phyloP scores from a whole-genome alignment of 1,140 invertebrate genomes.

The Sycophila sp. region DNA sequence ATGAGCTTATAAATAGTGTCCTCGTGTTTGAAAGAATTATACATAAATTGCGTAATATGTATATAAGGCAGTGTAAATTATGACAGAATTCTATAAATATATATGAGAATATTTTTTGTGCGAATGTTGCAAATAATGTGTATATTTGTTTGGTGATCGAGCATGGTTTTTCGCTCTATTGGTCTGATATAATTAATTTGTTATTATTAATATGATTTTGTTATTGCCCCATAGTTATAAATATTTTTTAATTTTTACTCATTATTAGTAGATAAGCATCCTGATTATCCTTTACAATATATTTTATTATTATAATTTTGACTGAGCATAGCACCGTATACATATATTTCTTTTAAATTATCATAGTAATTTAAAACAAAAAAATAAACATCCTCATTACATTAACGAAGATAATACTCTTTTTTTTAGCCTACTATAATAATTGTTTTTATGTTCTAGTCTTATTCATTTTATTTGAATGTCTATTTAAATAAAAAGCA shows the following conservation, averaged over 20 bases:
- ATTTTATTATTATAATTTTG: slow-evolving; percentile 14
- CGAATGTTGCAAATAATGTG: slow-evolving; percentile 42
- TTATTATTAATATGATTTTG: slow-evolving; percentile 24
- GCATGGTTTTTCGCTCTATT: slow-evolving; percentile 5
- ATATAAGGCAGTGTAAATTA: slow-evolving; percentile 64
- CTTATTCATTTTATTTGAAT: background rate
- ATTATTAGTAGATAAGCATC: background rate
- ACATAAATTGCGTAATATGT: slow-evolving; percentile 50
- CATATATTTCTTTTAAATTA: slow-evolving; percentile 30
- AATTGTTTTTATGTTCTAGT: slow-evolving; percentile 2
- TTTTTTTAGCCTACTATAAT: background rate
- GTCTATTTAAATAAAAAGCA: too few relatives aligned
- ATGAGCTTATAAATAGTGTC: slow-evolving; percentile 23
- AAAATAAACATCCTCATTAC: slow-evolving; percentile 6
- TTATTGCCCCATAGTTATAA: slow-evolving; percentile 26
- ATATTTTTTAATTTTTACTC: slow-evolving; percentile 3
- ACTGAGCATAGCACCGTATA: background rate
- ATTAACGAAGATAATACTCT: background rate
- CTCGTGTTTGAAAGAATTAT: slow-evolving; percentile 6
- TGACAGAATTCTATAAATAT: slow-evolving; percentile 58
- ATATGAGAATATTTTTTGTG: slow-evolving; percentile 63
- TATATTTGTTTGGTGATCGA: slow-evolving; percentile 14
- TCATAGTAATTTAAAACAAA: background rate
- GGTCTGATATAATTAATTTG: background rate
- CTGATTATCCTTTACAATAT: background rate